Percentiles rank a stretch among this genome's conserved stretches.
phyloP scores from a whole-genome alignment of 2,888 invertebrate genomes.

The Schizaphis graminum region DNA sequence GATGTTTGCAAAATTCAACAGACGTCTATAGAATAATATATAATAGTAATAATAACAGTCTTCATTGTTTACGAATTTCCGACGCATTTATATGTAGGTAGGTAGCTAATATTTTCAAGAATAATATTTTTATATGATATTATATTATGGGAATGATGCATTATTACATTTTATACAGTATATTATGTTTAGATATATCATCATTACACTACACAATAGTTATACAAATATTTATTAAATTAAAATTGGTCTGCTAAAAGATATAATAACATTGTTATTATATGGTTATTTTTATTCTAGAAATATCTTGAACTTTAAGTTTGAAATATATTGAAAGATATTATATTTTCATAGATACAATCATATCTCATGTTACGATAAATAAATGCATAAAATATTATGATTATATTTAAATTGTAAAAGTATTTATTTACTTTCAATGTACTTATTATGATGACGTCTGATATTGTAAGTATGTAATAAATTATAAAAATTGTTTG shows the following conservation, averaged over 20 bases:
- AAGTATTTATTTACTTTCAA: background rate
- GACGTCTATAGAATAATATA: background rate
- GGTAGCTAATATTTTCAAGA: background rate
- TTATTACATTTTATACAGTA: background rate
- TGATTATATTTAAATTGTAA: background rate
- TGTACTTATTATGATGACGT: no score
- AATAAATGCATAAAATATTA: background rate
- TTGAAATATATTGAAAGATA: background rate
- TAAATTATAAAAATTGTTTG: background rate
- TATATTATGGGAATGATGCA: background rate
- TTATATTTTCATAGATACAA: background rate
- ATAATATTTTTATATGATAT: background rate
- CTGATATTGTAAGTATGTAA: background rate
- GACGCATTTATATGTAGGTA: background rate
- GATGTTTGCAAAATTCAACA: background rate
- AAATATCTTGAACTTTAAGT: background rate
- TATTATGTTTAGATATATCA: background rate
- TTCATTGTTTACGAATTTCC: background rate
- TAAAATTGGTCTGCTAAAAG: background rate
- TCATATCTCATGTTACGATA: background rate
- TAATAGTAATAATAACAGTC: background rate
- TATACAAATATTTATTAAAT: background rate
- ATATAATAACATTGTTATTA: background rate
- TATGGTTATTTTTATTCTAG: background rate
- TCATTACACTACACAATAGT: background rate